Evolutionary conservation across 2,113 vertebrate genomes (phyloP).

Genomic region (Strix uralensis): DNA sequence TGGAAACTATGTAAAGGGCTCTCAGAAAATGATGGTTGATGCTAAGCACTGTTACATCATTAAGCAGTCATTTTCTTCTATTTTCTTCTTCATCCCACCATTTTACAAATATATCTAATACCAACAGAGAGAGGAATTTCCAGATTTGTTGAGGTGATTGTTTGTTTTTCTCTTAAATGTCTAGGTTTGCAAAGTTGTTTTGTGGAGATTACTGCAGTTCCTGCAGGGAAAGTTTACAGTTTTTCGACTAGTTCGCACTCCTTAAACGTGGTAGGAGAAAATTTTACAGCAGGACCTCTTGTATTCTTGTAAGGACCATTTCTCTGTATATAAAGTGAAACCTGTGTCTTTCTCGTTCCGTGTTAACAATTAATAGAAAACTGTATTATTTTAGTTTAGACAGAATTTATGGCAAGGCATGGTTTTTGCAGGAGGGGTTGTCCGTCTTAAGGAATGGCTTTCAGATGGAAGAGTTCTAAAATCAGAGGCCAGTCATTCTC

Average conservation of each 20-base stretch:
- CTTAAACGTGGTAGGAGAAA: not conserved
- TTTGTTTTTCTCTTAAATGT: not conserved
- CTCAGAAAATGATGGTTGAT: not conserved
- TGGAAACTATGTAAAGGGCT: not conserved
- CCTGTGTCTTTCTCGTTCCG: not conserved
- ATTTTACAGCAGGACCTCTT: not conserved
- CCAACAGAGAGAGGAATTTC: not conserved
- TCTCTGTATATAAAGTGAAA: not conserved
- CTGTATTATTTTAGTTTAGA: not conserved
- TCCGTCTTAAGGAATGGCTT: not conserved
- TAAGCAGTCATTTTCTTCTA: not conserved
- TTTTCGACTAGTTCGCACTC: not conserved
- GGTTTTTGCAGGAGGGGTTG: not conserved
- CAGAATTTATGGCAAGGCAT: not conserved
- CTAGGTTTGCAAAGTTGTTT: not conserved
- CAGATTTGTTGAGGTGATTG: not conserved
- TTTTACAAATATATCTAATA: not conserved
- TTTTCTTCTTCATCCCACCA: not conserved
- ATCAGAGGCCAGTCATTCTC: not conserved
- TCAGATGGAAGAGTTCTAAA: not conserved
- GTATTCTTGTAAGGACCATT: not conserved
- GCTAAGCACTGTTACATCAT: not conserved
- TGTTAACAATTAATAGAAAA: not conserved
- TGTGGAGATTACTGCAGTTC: not conserved
- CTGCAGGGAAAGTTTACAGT: not conserved